Conservation (phyloP, 2,797 vertebrate genomes). For the Vireo griseus region DNA sequence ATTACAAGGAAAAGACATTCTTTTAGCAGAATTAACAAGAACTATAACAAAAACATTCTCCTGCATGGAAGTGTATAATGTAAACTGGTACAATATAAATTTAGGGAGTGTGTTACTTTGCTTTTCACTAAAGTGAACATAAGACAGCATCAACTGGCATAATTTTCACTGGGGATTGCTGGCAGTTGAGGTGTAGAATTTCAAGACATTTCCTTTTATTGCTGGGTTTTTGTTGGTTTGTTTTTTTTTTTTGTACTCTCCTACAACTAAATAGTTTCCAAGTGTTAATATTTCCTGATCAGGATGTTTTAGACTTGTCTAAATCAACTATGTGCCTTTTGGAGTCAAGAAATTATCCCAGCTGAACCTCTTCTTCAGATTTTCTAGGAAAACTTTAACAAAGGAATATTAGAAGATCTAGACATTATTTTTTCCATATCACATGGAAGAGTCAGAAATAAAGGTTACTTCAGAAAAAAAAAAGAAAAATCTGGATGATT, state of each 20-base stretch:
- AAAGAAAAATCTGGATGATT: not conserved
- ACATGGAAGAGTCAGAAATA: not conserved
- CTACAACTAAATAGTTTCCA: not conserved
- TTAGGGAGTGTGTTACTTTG: not conserved
- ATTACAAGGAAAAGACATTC: not conserved
- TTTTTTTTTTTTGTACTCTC: not conserved
- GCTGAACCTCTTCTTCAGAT: not conserved
- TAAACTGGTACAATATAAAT: not conserved
- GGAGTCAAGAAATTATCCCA: not conserved
- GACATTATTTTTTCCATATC: not conserved
- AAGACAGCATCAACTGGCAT: not conserved
- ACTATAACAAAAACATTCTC: not conserved
- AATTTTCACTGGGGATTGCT: not conserved
- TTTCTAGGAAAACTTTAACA: not conserved
- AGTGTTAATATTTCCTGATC: not conserved
- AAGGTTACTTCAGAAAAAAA: not conserved
- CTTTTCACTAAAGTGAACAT: not conserved
- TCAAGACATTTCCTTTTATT: not conserved
- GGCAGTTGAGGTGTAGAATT: not conserved
- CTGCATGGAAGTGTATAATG: not conserved
- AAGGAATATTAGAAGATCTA: not conserved
- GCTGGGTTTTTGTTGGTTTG: rapidly evolving
- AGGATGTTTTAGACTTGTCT: not conserved
- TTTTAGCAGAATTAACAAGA: not conserved
- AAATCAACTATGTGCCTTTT: not conserved